A percentile compares a stretch with the other conserved stretches of the same genome.
These are phyloP conservation scores for Dendrocincla tyrannina DNA, from an alignment of 2,797 vertebrate genomes.

Conservation along the genomic window DNA sequence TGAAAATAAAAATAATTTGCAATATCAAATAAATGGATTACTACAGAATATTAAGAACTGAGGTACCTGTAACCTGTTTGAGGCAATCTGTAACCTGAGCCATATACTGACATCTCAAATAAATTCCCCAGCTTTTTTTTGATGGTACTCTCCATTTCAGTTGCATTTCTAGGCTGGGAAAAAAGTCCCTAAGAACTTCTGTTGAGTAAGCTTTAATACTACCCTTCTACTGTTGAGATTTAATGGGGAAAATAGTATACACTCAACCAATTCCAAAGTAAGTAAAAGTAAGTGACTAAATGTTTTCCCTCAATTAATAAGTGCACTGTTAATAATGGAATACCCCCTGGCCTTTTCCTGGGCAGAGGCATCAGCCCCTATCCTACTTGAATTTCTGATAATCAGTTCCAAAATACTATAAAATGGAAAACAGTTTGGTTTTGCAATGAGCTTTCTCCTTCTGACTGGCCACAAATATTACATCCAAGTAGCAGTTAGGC, in stretches of 20 bases:
- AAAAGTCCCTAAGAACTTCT: not conserved
- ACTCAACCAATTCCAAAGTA: not conserved
- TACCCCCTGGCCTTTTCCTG: not conserved
- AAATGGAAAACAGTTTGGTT: not conserved
- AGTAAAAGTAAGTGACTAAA: not conserved
- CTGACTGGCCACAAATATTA: not conserved
- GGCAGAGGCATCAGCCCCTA: not conserved
- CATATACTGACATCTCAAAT: not conserved
- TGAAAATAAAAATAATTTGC: rapidly evolving
- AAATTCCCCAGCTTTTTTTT: not conserved
- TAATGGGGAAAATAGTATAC: not conserved
- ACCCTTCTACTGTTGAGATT: not conserved
- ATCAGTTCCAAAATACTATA: not conserved
- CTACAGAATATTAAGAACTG: not conserved
- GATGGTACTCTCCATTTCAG: not conserved
- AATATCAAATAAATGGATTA: not conserved
- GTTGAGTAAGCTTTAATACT: not conserved
- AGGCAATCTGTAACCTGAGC: not conserved
- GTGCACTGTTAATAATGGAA: not conserved
- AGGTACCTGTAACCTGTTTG: not conserved
- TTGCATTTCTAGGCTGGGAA: not conserved
- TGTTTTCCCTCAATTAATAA: not conserved
- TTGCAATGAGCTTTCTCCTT: not conserved
- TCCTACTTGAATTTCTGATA: not conserved
- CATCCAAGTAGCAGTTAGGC: not conserved